A percentile compares a stretch with the other conserved stretches of the same genome.
Evolutionary conservation across 2,888 invertebrate species (phyloP).

Genomic region (Tetheella fluctuosa): DNA sequence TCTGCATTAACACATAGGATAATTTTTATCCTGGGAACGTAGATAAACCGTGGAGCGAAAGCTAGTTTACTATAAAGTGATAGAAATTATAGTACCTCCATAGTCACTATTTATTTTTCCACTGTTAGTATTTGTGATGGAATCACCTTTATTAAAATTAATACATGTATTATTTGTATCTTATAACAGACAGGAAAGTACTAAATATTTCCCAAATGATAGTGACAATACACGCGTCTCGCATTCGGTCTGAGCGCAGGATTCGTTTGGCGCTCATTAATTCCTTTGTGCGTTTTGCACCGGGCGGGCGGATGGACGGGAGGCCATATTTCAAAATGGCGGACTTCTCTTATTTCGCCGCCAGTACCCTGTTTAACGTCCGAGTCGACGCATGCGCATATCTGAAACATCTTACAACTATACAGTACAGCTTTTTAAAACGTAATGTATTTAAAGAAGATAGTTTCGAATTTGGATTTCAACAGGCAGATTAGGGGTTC

Average conservation of each 20-base stretch:
- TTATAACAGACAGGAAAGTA: background rate
- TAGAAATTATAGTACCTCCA: too few species aligned
- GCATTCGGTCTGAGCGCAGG: slow-evolving; percentile 23
- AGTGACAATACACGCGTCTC: background rate
- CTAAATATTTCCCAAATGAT: background rate
- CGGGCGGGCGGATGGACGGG: slow-evolving; percentile 20
- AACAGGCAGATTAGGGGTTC: too few species aligned
- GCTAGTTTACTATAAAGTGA: too few species aligned
- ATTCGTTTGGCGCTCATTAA: slow-evolving; percentile 40
- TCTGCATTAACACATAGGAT: too few species aligned
- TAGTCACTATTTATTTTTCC: too few species aligned
- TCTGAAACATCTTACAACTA: slow-evolving; percentile 31
- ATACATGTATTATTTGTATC: too few species aligned
- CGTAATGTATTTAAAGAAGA: too few species aligned
- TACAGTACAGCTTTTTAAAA: background rate
- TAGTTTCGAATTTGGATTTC: too few species aligned
- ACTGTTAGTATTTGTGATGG: too few species aligned
- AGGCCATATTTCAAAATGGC: slow-evolving; percentile 46
- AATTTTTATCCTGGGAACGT: too few species aligned
- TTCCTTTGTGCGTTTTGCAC: slow-evolving; percentile 42
- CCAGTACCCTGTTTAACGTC: slow-evolving; percentile 33
- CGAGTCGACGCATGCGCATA: slow-evolving; percentile 36
- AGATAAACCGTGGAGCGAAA: too few species aligned
- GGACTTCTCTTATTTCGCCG: slow-evolving; percentile 22
- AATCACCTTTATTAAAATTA: too few species aligned